phyloP scores from a whole-genome alignment of 2,888 invertebrate genomes.

The Dermolepida albohirtum region DNA sequence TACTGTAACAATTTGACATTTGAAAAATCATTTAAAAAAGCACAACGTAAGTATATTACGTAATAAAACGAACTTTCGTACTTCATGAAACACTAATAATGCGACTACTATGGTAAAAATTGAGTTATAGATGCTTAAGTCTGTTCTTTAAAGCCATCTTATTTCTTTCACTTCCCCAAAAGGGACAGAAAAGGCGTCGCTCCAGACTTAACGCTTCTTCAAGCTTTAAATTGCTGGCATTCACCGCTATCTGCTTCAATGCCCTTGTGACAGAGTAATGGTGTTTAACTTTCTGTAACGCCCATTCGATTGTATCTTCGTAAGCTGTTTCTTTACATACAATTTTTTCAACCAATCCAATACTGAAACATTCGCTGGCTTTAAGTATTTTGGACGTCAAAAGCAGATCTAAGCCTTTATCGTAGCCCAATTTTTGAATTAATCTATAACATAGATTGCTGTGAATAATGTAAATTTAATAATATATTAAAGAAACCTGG shows the following conservation, averaged over 20 bases:
- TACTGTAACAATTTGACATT: too few relatives aligned
- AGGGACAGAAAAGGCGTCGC: slow-evolving; percentile 51
- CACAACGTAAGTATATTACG: too few relatives aligned
- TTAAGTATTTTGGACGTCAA: slow-evolving; percentile 54
- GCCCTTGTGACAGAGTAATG: slow-evolving; percentile 52
- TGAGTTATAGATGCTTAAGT: slow-evolving; percentile 39
- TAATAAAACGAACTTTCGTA: too few relatives aligned
- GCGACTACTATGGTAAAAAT: background rate
- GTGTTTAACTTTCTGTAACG: slow-evolving; percentile 51
- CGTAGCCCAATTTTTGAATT: slow-evolving; percentile 53
- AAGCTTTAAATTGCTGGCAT: slow-evolving; percentile 41
- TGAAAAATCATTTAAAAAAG: too few relatives aligned
- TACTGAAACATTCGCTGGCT: slow-evolving; percentile 55
- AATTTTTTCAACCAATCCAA: slow-evolving; percentile 55
- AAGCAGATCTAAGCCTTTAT: slow-evolving; percentile 56
- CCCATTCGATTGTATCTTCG: slow-evolving; percentile 53
- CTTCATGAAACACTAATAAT: too few relatives aligned
- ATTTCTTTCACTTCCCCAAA: slow-evolving; percentile 58
- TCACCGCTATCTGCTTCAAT: slow-evolving; percentile 52
- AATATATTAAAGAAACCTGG: slow-evolving; percentile 49
- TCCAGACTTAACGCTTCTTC: slow-evolving; percentile 52
- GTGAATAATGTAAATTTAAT: background rate
- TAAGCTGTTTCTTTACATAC: slow-evolving; percentile 49
- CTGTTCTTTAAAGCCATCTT: slow-evolving; percentile 52
- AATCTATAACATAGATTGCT: slow-evolving; percentile 50